Evolutionary conservation across 2,113 vertebrate species (phyloP).

Genomic region (Syngnathus floridae): DNA sequence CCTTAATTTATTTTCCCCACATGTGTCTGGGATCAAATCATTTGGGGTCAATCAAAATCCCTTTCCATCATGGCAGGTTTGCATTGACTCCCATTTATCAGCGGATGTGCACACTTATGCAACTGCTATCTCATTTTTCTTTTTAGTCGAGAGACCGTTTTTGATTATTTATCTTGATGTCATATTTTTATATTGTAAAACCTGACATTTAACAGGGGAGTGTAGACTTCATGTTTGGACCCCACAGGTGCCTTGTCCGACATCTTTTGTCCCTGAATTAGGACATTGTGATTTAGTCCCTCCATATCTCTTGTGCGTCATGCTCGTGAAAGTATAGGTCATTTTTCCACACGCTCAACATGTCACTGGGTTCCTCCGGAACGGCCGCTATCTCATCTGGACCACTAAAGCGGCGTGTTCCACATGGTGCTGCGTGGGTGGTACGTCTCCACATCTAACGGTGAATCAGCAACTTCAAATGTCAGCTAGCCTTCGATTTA

Average conservation of each 20-base stretch:
- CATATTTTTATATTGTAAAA: background rate
- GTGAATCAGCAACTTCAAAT: conserved; percentile 66
- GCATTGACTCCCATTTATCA: background rate
- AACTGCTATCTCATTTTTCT: background rate
- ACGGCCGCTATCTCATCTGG: conserved; percentile 48
- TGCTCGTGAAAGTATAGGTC: conserved; percentile 53
- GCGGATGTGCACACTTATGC: background rate
- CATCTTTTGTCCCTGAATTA: conserved; percentile 14
- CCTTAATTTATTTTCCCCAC: too few relatives aligned
- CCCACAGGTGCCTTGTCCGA: background rate
- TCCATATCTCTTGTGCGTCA: conserved; percentile 33
- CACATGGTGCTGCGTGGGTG: conserved; percentile 47
- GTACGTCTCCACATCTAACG: conserved; percentile 55
- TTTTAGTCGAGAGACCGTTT: background rate
- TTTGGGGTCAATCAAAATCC: too few relatives aligned
- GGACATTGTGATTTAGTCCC: conserved; percentile 21
- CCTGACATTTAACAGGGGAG: background rate
- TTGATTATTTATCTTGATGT: background rate
- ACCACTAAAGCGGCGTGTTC: conserved; percentile 56
- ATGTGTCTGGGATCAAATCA: too few relatives aligned
- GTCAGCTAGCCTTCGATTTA: conserved; percentile 54
- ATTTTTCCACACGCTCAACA: conserved; percentile 49
- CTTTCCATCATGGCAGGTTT: background rate
- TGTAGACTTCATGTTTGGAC: background rate
- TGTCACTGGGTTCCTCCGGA: conserved; percentile 50